Base-by-base conservation (phyloP, 2,113 vertebrate species). In the Calonectris borealis region DNA sequence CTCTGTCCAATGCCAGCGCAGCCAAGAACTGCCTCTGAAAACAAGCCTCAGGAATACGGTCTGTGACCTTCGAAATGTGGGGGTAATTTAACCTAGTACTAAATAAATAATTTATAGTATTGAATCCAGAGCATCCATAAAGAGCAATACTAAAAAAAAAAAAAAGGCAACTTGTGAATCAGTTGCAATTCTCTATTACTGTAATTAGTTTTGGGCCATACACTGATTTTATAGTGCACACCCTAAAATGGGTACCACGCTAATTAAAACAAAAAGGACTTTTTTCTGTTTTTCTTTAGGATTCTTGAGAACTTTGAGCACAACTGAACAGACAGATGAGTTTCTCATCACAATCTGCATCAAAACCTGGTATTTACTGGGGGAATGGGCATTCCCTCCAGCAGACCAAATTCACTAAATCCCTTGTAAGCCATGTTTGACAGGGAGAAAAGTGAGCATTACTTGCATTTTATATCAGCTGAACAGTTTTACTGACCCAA, bases 21-120 rank as follows among this genome's bases (percentile, higher is more conserved):
- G 95, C 88, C 69, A 58, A 46, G 83, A 64, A 4, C 52, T 88
- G 93, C 91, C 91, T 89, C 65, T 20, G 44, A 88, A 31, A 49
- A 86, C 92, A 69, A 90, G 75, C 75, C 61, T 20, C 5, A 18
- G 69, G 44, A 66, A 3, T 19, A 84, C 6, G 0, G 68, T 27
- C 69, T 55, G 75, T 86, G 81, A 94, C 86, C 93, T 97, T 96
- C 61, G 10, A 29, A 42, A 9, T 1, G 16, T 0, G 44, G 65
- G 40, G 38, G 49, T 5, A n/a, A 44, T 31, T 82, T 40, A 83
- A 88, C 27, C 58, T 34, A 38, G 24, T 31, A 11, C 20, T 64
- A 8, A 82, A 57, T 19, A 34, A 51, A 18, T 34, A 14, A 83
- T 34, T 48, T 11, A 14, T 36, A 9, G 36, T 34, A 3, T 20